A percentile compares a stretch with the other conserved stretches of the same genome.
These are phyloP conservation scores for Morpho deidamia DNA, from an alignment of 2,888 invertebrate species.

Conservation along the genomic window DNA sequence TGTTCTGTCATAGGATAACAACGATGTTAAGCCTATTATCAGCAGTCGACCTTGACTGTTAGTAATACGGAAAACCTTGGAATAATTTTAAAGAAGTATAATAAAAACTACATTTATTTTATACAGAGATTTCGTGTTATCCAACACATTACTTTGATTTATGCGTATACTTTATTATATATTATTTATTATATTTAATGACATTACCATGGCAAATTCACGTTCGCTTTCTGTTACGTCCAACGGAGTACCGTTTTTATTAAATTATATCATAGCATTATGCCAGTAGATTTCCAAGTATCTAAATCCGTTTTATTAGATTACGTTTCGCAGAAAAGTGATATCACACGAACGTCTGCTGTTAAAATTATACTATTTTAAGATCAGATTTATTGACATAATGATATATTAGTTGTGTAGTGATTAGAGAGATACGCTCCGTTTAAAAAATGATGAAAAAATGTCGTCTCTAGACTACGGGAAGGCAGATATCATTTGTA, in stretches of 20 bases:
- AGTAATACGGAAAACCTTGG: background rate
- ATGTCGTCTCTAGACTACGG: no score
- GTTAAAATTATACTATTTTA: background rate
- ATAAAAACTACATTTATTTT: no score
- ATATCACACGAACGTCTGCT: background rate
- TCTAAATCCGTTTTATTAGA: background rate
- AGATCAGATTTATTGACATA: background rate
- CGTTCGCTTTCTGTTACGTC: constrained; percentile 7
- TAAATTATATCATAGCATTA: constrained; percentile 10
- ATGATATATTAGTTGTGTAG: background rate
- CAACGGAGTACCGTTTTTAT: constrained; percentile 6
- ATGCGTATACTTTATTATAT: background rate
- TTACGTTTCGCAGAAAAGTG: constrained; percentile 5
- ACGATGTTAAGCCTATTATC: background rate
- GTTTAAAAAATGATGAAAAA: no score
- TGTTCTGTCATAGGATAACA: background rate
- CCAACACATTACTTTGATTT: background rate
- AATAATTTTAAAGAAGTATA: no score
- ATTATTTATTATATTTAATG: background rate
- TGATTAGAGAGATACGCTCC: no score
- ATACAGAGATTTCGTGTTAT: background rate
- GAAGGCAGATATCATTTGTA: no score
- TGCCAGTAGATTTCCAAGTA: constrained; percentile 8
- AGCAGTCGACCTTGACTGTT: background rate
- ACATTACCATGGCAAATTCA: constrained; percentile 2